A percentile compares a stretch with the other conserved stretches of the same genome.
phyloP scores from a whole-genome alignment of 1,140 invertebrate genomes.

The Polyergus mexicanus region DNA sequence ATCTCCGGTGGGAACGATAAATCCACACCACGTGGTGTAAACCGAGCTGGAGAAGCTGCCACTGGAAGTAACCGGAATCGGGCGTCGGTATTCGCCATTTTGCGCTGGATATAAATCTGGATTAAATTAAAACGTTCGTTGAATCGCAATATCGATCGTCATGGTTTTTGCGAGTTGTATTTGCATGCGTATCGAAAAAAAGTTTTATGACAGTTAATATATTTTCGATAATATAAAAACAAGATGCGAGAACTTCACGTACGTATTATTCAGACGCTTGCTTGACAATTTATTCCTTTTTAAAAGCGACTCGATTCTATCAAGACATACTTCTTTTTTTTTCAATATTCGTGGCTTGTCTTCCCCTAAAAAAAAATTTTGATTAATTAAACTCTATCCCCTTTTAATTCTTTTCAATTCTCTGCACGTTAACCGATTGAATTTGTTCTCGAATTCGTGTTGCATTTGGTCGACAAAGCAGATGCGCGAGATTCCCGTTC shows the following conservation, averaged over 20 bases:
- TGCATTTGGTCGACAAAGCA: constrained; percentile 57
- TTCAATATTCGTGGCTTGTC: neutral
- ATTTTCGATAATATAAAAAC: neutral
- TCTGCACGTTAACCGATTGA: neutral
- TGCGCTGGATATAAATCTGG: constrained; percentile 66
- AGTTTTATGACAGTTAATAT: neutral
- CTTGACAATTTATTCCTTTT: neutral
- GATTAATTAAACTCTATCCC: neutral
- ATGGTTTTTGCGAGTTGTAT: constrained; percentile 4
- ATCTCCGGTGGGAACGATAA: constrained; percentile 69
- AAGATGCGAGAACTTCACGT: no score
- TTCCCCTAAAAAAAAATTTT: no score
- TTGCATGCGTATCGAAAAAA: constrained; percentile 13
- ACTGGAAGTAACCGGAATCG: constrained; percentile 56
- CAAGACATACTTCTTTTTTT: neutral
- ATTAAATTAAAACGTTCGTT: constrained; percentile 69
- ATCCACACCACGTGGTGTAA: constrained; percentile 77
- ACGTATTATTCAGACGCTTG: neutral
- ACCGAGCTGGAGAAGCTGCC: constrained; percentile 66
- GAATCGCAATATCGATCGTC: constrained; percentile 64
- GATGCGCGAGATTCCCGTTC: constrained; percentile 61
- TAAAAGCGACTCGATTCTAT: neutral
- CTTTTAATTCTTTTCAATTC: constrained; percentile 3
- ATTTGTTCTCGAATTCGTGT: constrained; percentile 19
- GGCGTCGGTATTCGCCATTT: constrained; percentile 52